Base-by-base conservation (phyloP, 2,797 vertebrate species). In the Pseudochaenichthys georgianus region DNA sequence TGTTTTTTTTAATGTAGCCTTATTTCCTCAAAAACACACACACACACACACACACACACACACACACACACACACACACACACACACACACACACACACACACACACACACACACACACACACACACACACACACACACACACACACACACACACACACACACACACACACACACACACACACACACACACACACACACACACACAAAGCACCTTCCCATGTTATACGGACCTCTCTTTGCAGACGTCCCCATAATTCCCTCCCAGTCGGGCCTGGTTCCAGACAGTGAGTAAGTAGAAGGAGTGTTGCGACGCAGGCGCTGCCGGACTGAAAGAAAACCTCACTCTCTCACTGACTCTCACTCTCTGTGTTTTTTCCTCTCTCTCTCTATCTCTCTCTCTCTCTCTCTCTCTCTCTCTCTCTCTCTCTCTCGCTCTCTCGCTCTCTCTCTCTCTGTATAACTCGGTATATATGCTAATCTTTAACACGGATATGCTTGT, bases 241-340 rank as follows among this genome's bases (percentile, higher is more conserved):
- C 90, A 88, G 87, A 91, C 17, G 82, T 88, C 76, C 88, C 90
- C 88, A 91, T 92, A 54, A 63, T 77, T 74, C 80, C 83, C 75
- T 79, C 70, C 77, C 79, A 73, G 83, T 80, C 81, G 68, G 84
- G 80, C 77, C 74, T 59, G 84, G 71, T 73, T 86, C 83, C 85
- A 91, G 74, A 82, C 71, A 70, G 80, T 74, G 75, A 86, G 81
- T 71, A 86, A 82, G 41, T 74, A 60, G 57, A 46, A 74, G 70
- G 60, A 79, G 70, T 70, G 67, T 75, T 78, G 67, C 76, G 74
- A 78, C 68, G 53, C 77, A 84, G 87, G 89, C 80, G 87, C 80
- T 64, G 77, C 84, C 71, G 71, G 79, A 87, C 77, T 87, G 83
- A 87, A 82, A 86, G 82, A 88, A 88, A 87, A 81, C 72, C 81